Evolutionary conservation across 2,797 vertebrate species (phyloP), one percentile per base, ranked within the genome.

Genomic region (Anisognathus igniventris): DNA sequence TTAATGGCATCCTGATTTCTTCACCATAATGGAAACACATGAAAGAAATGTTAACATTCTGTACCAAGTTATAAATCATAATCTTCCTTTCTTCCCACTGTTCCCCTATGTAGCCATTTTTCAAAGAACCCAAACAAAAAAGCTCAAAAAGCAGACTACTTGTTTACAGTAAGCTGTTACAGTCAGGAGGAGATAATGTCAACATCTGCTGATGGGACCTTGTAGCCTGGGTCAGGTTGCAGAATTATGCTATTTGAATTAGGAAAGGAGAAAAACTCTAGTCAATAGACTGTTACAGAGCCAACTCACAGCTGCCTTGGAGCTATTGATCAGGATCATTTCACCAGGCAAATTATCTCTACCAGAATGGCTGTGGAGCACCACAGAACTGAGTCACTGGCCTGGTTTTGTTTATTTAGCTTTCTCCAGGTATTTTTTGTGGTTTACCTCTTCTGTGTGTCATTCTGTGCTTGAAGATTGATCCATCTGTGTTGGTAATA

Each of bases 211-310:
- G 76, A 86, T 96, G 76, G 93, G 92, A 96, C 87, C 83, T 93
- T 95, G 92, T 92, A 97, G 97, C 92, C 93, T 95, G 90, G 94
- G 95, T 96, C 93, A 96, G 81, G 91, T 93, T 92, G 76, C 96
- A 88, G 51, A 90, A 95, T 53, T 92, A 79, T 94, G 70, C 71
- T 75, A 95, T 97, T 97, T 94, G 85, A 92, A 95, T 93, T 92
- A 92, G 83, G 86, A 94, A 78, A 78, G 70, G 92, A 73, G 66
- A 67, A 81, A 90, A 33, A 51, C 65, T 86, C 9, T 68, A 87
- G 80, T 96, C 84, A 80, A 33, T 96, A 86, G 66, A 14, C 80
- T 91, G 91, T 91, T 85, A 65, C 58, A 83, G 53, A 93, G 90
- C 87, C 91, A 67, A 82, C 78, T 94, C 91, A 92, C 82, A 93